These are phyloP conservation scores for Bimastos eiseni DNA, from an alignment of 2,888 invertebrate genomes.

Conservation along the genomic window DNA sequence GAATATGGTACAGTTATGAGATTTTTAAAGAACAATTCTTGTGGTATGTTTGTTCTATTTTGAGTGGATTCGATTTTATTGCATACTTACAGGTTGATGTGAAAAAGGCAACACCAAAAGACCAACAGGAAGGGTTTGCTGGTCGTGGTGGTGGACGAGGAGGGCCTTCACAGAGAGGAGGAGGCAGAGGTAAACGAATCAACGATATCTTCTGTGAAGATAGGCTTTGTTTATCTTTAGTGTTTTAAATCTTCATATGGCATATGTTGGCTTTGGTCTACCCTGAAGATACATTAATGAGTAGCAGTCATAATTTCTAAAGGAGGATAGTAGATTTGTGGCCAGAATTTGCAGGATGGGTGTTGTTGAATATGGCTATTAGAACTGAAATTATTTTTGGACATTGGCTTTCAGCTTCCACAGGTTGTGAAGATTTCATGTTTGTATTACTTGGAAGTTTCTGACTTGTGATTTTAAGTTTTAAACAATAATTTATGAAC, in stretches of 20 bases:
- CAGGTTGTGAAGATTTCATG: no score
- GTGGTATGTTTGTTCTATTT: neutral
- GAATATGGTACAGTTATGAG: neutral
- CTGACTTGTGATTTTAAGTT: no score
- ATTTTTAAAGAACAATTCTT: neutral
- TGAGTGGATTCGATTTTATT: neutral
- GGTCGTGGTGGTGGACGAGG: conserved; percentile 59
- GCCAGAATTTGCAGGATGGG: neutral
- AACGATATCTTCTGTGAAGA: neutral
- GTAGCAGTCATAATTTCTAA: neutral
- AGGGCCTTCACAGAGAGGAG: conserved; percentile 42
- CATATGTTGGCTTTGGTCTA: neutral
- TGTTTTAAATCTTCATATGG: neutral
- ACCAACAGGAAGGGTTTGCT: conserved; percentile 54
- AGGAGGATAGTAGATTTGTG: neutral
- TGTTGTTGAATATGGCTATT: neutral
- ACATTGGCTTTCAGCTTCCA: no score
- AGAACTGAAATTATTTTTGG: neutral
- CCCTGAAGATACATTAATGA: neutral
- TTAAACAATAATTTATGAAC: no score
- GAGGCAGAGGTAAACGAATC: conserved; percentile 28
- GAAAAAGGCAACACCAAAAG: conserved; percentile 82
- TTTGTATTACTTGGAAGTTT: no score
- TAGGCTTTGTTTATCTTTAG: neutral
- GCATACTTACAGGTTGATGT: conserved; percentile 70